Base-by-base conservation (phyloP, 1,140 invertebrate species). In the Amyelois transitella region DNA sequence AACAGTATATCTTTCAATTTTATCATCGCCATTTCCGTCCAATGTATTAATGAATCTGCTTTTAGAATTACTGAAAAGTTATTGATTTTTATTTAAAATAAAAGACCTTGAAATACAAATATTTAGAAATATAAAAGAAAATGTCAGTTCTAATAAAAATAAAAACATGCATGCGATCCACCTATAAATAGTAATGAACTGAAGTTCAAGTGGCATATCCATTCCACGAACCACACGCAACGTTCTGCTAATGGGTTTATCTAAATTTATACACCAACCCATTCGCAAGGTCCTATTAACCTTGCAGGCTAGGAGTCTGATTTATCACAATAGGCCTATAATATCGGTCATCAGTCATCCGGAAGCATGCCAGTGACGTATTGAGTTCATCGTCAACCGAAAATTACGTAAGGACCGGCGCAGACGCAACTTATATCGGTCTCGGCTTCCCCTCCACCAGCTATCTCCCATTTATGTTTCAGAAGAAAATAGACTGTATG, bases 291-390 rank as follows among this genome's bases (percentile, higher is more conserved):
- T 48, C 45, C 12, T 51, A 60, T 25, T 65, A 66, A 81, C 75
- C 75, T 81, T 78, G 77, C 56, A 62, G 60, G 53, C 55, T 59
- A 63, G 56, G 56, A 51, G 58, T 67, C 62, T 66, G 60, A 67
- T 72, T 71, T 64, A 73, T 56, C 52, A 62, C 60, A 69, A 69
- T 66, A 68, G 63, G 49, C 21, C 55, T 58, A 55, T 62, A 62
- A 55, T 69, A 73, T 71, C 56, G 57, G 61, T 62, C 60, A 78
- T 84, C 67, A 53, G 64, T 81, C 77, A 75, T 81, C 72, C 80
- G 81, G 83, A 86, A 86, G 74, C 69, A 62, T 61, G 57, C 25
- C 50, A 25, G 72, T 86, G 83, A 86, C 81, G 83, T 83, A 78
- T 83, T 72, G 75, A 75, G 80, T 76, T 75, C 83, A 77, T 75